Base-by-base conservation (phyloP, 2,888 invertebrate species). In the Clivina fossor region DNA sequence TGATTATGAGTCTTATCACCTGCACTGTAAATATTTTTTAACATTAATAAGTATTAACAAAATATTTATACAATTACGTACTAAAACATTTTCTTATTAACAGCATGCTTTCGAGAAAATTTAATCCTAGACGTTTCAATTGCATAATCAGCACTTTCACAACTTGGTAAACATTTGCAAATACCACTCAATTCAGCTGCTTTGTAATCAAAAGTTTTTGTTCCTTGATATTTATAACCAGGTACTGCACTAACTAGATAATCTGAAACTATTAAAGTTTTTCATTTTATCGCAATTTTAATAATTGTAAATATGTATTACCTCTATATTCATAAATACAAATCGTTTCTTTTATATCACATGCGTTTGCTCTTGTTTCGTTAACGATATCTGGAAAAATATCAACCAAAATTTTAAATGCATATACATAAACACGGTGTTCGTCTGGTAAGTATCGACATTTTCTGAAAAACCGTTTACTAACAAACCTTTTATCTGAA, bases 71-170 rank as follows among this genome's bases (percentile, higher is more conserved):
- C 8, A 24, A 24, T 28, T 63, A 72, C 79, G 77, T 68, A 81
- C 81, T 76, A 78, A 60, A 79, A 78, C 0, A 72, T 69, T n/a
- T 76, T 64, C 3, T 74, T 75, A 32, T 72, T 76, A 2, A 74
- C 65, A 0, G 76, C 71, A 22, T 76, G 68, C 28, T 74, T 71
- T 2, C 68, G 68, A 13, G 80, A 76, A 28, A 85, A 67, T 18
- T 71, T 68, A 0, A 84, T 84, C 59, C 79, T 71, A 0, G 86
- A 85, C n/a, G 80, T 79, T 68, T 86, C 85, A 7, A 83, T 69
- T 0, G 78, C 77, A 66, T 86, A 87, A 28, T 77, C 76, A 62
- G 78, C 79, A 48, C 81, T 74, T 60, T 82, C 79, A 61, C 87
- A 87, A 62, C 84, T 83, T 0, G 84, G 81, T 48, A 82, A 65